Evolutionary conservation across 2,888 invertebrate genomes (phyloP).

Genomic region (Cyclophora punctaria): DNA sequence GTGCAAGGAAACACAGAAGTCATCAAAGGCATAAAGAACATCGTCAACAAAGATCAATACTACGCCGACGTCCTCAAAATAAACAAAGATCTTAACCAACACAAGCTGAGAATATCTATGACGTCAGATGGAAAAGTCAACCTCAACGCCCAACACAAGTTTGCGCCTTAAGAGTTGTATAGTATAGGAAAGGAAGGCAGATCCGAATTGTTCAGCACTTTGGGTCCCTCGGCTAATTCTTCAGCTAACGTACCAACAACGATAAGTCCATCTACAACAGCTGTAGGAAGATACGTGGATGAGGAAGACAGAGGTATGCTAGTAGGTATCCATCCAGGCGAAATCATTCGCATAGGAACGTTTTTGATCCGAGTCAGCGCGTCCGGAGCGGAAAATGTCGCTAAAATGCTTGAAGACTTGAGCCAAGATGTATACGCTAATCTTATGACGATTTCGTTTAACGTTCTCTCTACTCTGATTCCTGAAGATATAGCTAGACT

Average conservation of each 20-base stretch:
- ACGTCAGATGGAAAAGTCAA: slow-evolving; percentile 61
- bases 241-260: slow-evolving; percentile 46
- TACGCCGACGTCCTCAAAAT: slow-evolving; percentile 70
- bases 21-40: slow-evolving; percentile 68
- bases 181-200: slow-evolving; percentile 45
- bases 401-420: slow-evolving; percentile 45
- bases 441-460: slow-evolving; percentile 56
- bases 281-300: slow-evolving; percentile 30
- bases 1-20: slow-evolving; percentile 72
- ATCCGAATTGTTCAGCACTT: slow-evolving; percentile 41
- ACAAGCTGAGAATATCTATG: slow-evolving; percentile 66
- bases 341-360: slow-evolving; percentile 52
- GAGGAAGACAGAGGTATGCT: slow-evolving; percentile 38
- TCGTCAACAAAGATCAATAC: slow-evolving; percentile 71
- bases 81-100: slow-evolving; percentile 70
- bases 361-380: slow-evolving; percentile 50
- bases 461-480: slow-evolving; percentile 46
- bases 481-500: slow-evolving; percentile 54
- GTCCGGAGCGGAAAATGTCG: slow-evolving; percentile 52
- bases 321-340: slow-evolving; percentile 56
- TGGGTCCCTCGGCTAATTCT: slow-evolving; percentile 43
- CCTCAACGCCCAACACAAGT: slow-evolving; percentile 57
- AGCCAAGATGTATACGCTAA: slow-evolving; percentile 55
- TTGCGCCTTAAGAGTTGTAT: slow-evolving; percentile 52
- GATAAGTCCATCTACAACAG: slow-evolving; percentile 29